phyloP scores from a whole-genome alignment of 2,113 vertebrate species.

The Coturnix japonica region DNA sequence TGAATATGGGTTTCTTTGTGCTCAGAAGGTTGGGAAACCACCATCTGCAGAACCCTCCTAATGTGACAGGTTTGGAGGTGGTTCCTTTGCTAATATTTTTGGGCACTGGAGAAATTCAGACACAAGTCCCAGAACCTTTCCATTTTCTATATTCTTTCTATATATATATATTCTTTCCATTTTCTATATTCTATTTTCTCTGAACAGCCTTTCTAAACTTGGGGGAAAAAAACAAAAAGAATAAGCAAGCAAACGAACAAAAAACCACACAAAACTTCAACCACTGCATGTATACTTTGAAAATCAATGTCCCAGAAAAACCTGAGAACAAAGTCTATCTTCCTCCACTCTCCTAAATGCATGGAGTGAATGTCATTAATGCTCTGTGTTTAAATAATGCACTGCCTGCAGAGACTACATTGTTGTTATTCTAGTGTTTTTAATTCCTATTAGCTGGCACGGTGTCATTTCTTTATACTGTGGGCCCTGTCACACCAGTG shows the following conservation, averaged over 20 bases:
- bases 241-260: background rate
- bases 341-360: background rate
- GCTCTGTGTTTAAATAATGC: conserved; percentile 67
- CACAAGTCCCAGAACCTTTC: background rate
- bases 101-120: background rate
- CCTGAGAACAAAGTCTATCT: conserved; percentile 12
- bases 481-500: conserved; percentile 75
- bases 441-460: conserved; percentile 71
- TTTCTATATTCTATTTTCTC: no score
- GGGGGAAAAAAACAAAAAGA: background rate
- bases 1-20: background rate
- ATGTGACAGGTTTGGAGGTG: background rate
- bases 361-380: conserved; percentile 42
- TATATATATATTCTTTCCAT: no score
- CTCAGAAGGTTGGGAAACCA: background rate
- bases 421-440: conserved; percentile 69
- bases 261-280: background rate
- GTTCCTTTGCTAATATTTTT: background rate
- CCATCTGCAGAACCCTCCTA: background rate
- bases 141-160: no score
- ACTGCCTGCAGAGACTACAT: conserved; percentile 38
- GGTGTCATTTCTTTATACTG: conserved; percentile 73
- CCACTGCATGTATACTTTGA: background rate
- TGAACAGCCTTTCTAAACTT: background rate
- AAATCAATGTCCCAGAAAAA: conserved; percentile 1